Evolutionary conservation across 2,797 vertebrate species (phyloP), one percentile per base, ranked within the genome.

Genomic region (Pipistrellus pygmaeus): DNA sequence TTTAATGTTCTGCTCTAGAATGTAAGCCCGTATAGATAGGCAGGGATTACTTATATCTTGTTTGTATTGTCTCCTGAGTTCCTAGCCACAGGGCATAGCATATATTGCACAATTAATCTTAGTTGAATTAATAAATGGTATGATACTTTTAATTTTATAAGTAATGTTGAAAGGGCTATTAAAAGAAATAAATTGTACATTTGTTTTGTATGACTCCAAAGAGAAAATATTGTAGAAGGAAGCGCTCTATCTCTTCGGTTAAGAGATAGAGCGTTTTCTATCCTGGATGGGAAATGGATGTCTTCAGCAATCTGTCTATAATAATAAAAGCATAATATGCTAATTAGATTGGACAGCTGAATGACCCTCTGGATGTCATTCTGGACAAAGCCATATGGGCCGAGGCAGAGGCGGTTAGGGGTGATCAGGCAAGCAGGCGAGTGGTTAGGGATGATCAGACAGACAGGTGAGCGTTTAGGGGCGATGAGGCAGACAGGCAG

Each of bases 141-240:
- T 48, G n/a, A n/a, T 87, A 78, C 64, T 95, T 80, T 12, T 46
- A 85, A 0, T 91, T 93, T 38, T 32, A 81, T 25, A 38, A 48
- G 55, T 83, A 75, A 62, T 89, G 86, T 97, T 91, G 55, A 83
- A 91, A 93, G 80, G 8, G 38, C 86, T 55, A 44, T 85, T 83
- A 25, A 46, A 73, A 88, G 48, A 88, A 95, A n/a, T 86, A 51
- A 44, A 23, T 69, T 77, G 8, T 69, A 66, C 32, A 62, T 82
- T 93, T 84, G 35, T 85, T 96, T 72, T 81, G 7, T 66, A 11
- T 81, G 68, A 60, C 46, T 94, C 18, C 27, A 80, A 48, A 90
- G 66, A 86, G 41, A 89, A 95, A 80, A 91, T 76, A n/a, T n/a
- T n/a, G n/a, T n/a, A 78, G 27, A 82, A 76, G 73, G 48, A 71